These are phyloP conservation scores for Parapsyche elsis DNA, from an alignment of 1,140 invertebrate species.

Conservation along the genomic window DNA sequence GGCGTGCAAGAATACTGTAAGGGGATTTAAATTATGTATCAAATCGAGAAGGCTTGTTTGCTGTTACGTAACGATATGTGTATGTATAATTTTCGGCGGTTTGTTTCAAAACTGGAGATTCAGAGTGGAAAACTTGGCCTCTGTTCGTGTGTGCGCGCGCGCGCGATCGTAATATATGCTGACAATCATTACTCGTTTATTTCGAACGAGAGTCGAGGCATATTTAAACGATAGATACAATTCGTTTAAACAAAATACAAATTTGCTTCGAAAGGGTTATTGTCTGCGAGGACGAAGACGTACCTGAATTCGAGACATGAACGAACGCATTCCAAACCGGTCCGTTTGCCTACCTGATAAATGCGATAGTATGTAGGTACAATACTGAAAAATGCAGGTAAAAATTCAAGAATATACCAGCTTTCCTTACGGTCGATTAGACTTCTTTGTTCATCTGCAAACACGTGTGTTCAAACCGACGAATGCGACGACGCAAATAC, in stretches of 20 bases:
- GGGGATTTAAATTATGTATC: background rate
- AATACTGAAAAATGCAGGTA: background rate
- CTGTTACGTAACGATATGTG: constrained; percentile 16
- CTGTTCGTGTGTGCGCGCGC: background rate
- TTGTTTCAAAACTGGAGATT: constrained; percentile 13
- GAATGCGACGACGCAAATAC: too few species aligned
- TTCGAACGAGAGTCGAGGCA: too few species aligned
- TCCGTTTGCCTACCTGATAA: too few species aligned
- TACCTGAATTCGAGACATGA: too few species aligned
- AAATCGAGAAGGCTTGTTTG: background rate
- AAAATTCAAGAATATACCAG: background rate
- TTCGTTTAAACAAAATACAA: too few species aligned
- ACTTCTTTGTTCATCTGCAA: background rate
- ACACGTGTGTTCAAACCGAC: too few species aligned
- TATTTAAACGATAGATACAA: too few species aligned
- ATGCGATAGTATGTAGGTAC: too few species aligned
- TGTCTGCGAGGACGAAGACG: too few species aligned
- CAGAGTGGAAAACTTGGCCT: constrained; percentile 30
- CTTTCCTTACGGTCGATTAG: background rate
- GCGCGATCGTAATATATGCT: background rate
- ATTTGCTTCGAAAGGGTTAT: too few species aligned
- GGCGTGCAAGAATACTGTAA: constrained; percentile 24
- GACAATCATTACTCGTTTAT: too few species aligned
- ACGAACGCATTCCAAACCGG: too few species aligned
- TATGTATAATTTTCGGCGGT: background rate